These are phyloP conservation scores for Phacellophora camtschatica DNA, from an alignment of 30 jellyfish, hydroid and myxozoan species.

Conservation along the genomic window DNA sequence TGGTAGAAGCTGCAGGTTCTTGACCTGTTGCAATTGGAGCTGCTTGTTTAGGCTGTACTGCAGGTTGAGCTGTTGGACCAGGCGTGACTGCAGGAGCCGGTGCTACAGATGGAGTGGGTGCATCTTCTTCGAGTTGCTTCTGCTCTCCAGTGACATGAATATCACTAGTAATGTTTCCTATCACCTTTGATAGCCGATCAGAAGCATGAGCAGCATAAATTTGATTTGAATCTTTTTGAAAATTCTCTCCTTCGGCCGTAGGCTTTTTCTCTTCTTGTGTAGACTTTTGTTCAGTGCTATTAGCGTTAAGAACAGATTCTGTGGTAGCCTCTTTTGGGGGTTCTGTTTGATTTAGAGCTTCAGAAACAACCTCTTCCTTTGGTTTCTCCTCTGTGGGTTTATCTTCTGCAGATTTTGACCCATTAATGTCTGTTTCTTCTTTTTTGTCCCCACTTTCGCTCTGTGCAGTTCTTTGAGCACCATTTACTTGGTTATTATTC, in stretches of 20 bases:
- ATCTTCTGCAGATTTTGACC: slow-evolving; percentile 11
- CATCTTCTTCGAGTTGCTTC: slow-evolving; percentile 11
- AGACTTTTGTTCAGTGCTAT: not conserved
- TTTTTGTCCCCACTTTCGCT: slow-evolving; percentile 21
- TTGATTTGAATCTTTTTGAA: too few relatives aligned
- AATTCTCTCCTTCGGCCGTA: too few relatives aligned
- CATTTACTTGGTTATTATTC: not conserved
- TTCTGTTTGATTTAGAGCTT: too few relatives aligned
- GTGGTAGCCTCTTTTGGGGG: not conserved
- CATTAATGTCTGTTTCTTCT: slow-evolving; percentile 6
- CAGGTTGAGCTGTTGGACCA: not conserved
- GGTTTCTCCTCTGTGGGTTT: slow-evolving; percentile 28
- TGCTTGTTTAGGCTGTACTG: slow-evolving; percentile 3
- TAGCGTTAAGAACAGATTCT: not conserved
- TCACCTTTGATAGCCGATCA: not conserved
- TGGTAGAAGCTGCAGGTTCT: not conserved
- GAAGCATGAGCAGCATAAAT: slow-evolving; percentile 19
- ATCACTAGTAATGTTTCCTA: not conserved
- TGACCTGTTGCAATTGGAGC: slow-evolving; percentile 16
- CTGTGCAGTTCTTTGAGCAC: slow-evolving; percentile 30
- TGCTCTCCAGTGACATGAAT: slow-evolving; percentile 32
- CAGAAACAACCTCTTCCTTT: slow-evolving; percentile 18
- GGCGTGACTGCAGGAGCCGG: slow-evolving; percentile 1
- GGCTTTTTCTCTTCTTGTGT: too few relatives aligned
- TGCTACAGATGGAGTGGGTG: not conserved